phyloP scores from a whole-genome alignment of 2,113 vertebrate genomes.

The Phylloscopus trochilus region DNA sequence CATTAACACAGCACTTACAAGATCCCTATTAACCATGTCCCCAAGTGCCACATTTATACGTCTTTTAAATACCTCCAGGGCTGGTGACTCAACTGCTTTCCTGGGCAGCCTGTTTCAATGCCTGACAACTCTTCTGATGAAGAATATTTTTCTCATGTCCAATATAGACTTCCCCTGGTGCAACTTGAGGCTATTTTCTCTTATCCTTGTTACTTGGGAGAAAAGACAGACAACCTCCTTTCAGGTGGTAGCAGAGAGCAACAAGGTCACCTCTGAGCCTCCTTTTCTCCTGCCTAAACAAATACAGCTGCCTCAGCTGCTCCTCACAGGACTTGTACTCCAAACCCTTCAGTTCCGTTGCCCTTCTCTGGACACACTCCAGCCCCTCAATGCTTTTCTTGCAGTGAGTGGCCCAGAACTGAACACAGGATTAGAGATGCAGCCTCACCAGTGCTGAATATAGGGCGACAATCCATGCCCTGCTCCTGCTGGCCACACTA shows the following conservation, averaged over 20 bases:
- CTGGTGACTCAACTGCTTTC: rapidly evolving
- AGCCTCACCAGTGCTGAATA: rapidly evolving
- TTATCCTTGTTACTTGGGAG: not conserved
- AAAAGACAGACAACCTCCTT: not conserved
- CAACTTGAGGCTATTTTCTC: not conserved
- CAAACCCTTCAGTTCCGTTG: rapidly evolving
- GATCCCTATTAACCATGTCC: not conserved
- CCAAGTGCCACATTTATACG: rapidly evolving
- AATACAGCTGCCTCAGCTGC: not conserved
- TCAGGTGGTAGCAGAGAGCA: not conserved
- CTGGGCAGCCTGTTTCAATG: not conserved
- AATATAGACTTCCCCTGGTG: not conserved
- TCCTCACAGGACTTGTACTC: not conserved
- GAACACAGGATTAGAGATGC: rapidly evolving
- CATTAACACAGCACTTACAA: not conserved
- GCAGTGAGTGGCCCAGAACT: not conserved
- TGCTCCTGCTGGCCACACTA: not conserved
- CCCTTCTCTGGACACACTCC: rapidly evolving
- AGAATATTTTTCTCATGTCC: not conserved
- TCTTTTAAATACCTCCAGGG: not conserved
- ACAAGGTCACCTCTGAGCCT: not conserved
- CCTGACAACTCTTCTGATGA: not conserved
- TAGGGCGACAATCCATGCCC: no score
- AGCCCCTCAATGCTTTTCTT: not conserved
- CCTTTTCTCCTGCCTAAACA: not conserved